Percentiles rank a stretch among this genome's conserved stretches.
phyloP scores from a whole-genome alignment of 2,888 invertebrate species.

The Oscheius myriophilus region DNA sequence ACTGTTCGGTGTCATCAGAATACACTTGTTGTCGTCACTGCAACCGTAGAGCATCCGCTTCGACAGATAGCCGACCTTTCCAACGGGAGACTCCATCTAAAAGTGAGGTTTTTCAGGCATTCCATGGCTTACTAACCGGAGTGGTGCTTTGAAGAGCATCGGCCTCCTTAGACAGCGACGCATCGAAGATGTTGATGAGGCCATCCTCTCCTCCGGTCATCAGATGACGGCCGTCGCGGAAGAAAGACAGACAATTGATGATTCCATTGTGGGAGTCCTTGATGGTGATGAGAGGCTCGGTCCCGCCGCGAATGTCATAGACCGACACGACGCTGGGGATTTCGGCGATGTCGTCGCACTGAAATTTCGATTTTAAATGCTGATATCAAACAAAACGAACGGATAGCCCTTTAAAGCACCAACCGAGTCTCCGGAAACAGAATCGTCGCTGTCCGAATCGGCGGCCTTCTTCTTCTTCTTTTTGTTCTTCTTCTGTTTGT shows the following conservation, averaged over 20 bases:
- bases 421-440: background rate
- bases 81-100: conserved; percentile 30
- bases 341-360: conserved; percentile 7
- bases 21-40: conserved; percentile 33
- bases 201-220: conserved; percentile 37
- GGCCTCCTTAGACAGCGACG: conserved; percentile 28
- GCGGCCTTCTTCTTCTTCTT: background rate
- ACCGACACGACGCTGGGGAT: conserved; percentile 37
- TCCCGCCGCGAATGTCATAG: conserved; percentile 37
- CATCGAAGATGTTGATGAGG: conserved; percentile 35
- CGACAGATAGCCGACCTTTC: conserved; percentile 26
- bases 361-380: no score
- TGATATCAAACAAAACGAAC: no score
- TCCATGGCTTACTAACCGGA: conserved; percentile 11
- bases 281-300: conserved; percentile 40
- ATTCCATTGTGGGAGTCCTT: conserved; percentile 30
- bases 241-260: conserved; percentile 38
- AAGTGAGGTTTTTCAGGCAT: background rate
- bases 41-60: conserved; percentile 28
- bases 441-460: conserved; percentile 2
- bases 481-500: conserved; percentile 20
- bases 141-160: conserved; percentile 30
- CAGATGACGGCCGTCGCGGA: conserved; percentile 36
- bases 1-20: conserved; percentile 22
- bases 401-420: no score